Evolutionary conservation across 1,140 invertebrate species (phyloP), one percentile per base, ranked within the genome.

Genomic region (Rhagoletis zephyria): DNA sequence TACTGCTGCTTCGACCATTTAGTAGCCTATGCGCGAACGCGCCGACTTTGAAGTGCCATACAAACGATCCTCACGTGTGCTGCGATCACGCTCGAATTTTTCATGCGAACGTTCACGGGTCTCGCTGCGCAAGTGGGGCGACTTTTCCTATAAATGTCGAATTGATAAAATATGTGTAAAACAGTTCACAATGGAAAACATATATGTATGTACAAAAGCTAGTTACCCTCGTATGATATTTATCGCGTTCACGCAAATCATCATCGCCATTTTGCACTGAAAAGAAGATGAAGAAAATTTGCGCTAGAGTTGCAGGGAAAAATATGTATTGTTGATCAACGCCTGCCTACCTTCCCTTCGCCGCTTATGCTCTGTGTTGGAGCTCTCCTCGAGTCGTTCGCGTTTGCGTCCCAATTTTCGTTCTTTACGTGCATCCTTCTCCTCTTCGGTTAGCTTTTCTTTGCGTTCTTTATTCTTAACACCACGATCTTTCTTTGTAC

Each of bases 321-420:
- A 9, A 86, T 40, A 48, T 16, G 64, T 85, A 56, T 77, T 19
- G 40, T 40, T 89, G 45, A 86, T 56, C 4, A 63, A 14, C 12
- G 88, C 88, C 88, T 92, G 89, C 89, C 91, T 94, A 96, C 96
- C 95, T 95, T 96, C 96, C 89, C 96, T 95, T 85, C 96, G 94
- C 86, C 96, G 93, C 90, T 96, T 96, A 90, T 96, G 96, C 90
- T 96, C 96, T 45, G 94, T 91, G 42, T 94, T 90, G 19, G 94
- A 90, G 0, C 94, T 93, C 91, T 96, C 96, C 77, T 96, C 96
- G 9, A 94, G 91, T 89, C 96, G 94, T 91, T 96, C 96, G 93
- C 96, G 94, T 93, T 97, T 97, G 42, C 96, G 94, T 45, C 95
- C 96, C 89, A 96, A 93, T 93, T 96, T 97, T 90, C 96, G 95